A percentile compares a stretch with the other conserved stretches of the same genome.
Conservation (phyloP, 2,888 invertebrate species). For the Cepaea hortensis region DNA sequence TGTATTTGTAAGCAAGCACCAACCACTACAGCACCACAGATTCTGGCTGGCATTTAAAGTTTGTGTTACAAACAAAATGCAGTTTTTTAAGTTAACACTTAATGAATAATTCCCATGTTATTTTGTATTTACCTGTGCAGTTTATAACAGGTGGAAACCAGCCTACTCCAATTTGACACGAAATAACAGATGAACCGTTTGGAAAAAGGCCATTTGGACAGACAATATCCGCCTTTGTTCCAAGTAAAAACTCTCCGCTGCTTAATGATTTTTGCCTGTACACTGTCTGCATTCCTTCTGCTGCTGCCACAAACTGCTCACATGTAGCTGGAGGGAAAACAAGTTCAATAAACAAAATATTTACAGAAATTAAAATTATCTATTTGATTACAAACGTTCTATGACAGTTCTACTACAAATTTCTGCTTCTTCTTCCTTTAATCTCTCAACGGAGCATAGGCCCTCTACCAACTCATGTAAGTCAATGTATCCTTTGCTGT, state of each 20-base stretch:
- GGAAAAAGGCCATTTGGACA: conserved; percentile 60
- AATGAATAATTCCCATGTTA: too few species aligned
- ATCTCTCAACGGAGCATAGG: too few species aligned
- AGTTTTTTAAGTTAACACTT: too few species aligned
- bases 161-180: conserved; percentile 57
- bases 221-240: conserved; percentile 56
- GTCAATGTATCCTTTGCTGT: too few species aligned
- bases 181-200: conserved; percentile 53
- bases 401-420: too few species aligned
- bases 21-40: too few species aligned
- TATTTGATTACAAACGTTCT: too few species aligned
- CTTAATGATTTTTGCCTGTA: conserved; percentile 55
- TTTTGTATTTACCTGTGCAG: conserved; percentile 56
- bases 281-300: conserved; percentile 49
- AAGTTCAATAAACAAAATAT: background rate
- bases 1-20: too few species aligned
- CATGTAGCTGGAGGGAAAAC: conserved; percentile 58
- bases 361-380: background rate
- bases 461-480: too few species aligned
- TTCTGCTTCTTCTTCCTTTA: too few species aligned
- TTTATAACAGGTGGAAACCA: conserved; percentile 58
- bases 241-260: conserved; percentile 58
- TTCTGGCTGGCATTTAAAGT: too few species aligned
- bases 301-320: conserved; percentile 49
- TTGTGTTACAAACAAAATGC: too few species aligned